Base-by-base conservation (phyloP, 1,140 invertebrate genomes). In the Drosophila kikkawai region DNA sequence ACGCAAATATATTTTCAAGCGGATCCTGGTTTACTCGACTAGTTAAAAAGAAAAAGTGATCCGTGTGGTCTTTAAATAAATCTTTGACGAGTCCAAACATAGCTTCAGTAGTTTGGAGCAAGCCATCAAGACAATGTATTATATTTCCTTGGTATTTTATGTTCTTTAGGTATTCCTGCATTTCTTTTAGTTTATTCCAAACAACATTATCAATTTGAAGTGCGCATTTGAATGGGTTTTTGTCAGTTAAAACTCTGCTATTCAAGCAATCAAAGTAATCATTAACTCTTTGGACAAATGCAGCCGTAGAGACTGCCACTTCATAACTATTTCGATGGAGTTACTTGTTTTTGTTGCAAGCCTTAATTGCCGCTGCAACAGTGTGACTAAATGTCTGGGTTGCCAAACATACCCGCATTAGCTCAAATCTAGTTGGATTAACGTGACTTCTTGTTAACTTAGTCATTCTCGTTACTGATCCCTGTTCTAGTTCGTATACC, bases 61-160 rank as follows among this genome's bases (percentile, higher is more conserved):
- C 17, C 34, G 1, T 37, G 34, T 55, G 53, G 17, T 37, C 17
- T 13, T 37, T 37, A 55, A 37, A 37, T 22, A 36, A 7, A 53
- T 45, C 9, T 19, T 45, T 45, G 17, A 56, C 36, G 7, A 56
- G 17, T 39, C 53, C 53, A 36, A 39, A 56, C n/a, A 56, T 36
- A 37, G 36, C 53, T 12, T 56, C 53, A 26, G 53, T 39, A 7
- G 53, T 56, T 56, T 56, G 36, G 12, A 39, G 36, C n/a, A 56
- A 56, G 17, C 36, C 36, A 36, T 56, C 53, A 15, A 56, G 12
- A 56, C 53, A 39, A 56, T 56, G 26, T 56, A 39, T 56, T 9
- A 15, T 39, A 56, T 39, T 53, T 53, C 32, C 50, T 53, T 53
- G 50, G 11, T 53, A 53, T 36, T 53, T 32, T 3, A 32, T 9